Percentiles rank a stretch among this genome's conserved stretches.
Evolutionary conservation across 2,797 vertebrate genomes (phyloP).

Genomic region (Chromobotia macracanthus): DNA sequence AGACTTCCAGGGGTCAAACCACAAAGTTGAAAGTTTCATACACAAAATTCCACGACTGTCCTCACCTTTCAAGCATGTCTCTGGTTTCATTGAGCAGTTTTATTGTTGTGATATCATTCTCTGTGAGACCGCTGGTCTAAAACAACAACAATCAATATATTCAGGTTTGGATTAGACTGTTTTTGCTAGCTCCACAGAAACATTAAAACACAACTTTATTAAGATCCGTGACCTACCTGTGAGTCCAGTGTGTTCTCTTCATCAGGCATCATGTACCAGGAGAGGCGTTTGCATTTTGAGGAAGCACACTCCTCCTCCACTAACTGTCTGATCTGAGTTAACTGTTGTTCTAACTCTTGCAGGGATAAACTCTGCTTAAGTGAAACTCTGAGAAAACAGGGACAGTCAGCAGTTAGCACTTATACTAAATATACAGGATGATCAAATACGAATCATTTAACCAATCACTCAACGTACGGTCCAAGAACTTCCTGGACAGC

Average conservation of each 20-base stretch:
- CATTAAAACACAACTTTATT: too few species aligned
- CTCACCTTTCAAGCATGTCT: conserved; percentile 96
- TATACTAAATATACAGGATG: background rate
- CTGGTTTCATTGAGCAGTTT: conserved; percentile 94
- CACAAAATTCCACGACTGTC: background rate
- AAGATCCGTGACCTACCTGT: conserved; percentile 84
- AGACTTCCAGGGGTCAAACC: background rate
- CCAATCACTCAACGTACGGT: conserved; percentile 76
- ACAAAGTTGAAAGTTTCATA: background rate
- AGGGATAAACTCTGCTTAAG: conserved; percentile 92
- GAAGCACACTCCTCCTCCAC: conserved; percentile 77
- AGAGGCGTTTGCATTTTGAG: conserved; percentile 71
- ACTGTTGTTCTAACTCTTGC: conserved; percentile 89
- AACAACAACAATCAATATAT: conserved; percentile 37
- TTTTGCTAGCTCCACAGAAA: too few species aligned
- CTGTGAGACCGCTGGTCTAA: conserved; percentile 90
- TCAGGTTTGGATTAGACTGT: too few species aligned
- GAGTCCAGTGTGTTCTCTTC: conserved; percentile 86
- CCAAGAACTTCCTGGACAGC: conserved; percentile 88
- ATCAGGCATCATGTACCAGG: conserved; percentile 93
- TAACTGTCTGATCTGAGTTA: conserved; percentile 84
- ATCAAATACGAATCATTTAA: background rate
- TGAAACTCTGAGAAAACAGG: conserved; percentile 79
- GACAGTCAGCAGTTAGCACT: background rate
- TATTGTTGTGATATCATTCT: conserved; percentile 87